A percentile compares a stretch with the other conserved stretches of the same genome.
phyloP scores from a whole-genome alignment of 92 coral and sea anemone genomes.

The Ricordea florida region DNA sequence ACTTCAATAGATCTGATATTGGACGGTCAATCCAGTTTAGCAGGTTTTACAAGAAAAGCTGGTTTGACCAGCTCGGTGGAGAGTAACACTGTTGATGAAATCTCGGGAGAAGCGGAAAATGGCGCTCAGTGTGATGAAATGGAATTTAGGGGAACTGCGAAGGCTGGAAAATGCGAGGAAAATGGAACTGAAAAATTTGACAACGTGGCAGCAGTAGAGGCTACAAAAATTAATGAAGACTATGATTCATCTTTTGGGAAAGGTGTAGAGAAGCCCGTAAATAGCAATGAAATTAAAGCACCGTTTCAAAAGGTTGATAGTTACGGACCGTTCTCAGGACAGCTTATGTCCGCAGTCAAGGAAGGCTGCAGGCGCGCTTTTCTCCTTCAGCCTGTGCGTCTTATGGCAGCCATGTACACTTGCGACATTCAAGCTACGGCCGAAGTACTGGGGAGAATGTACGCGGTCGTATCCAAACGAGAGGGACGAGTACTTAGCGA shows the following conservation, averaged over 20 bases:
- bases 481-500: conserved; percentile 96
- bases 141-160: too few relatives aligned
- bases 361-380: conserved; percentile 99
- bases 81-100: too few relatives aligned
- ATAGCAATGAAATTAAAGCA: neutral
- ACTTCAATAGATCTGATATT: conserved; percentile 15
- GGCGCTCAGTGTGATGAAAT: too few relatives aligned
- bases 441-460: conserved; percentile 96
- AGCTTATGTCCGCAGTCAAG: conserved; percentile 95
- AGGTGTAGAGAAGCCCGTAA: neutral
- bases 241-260: neutral
- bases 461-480: conserved; percentile 91
- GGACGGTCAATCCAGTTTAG: neutral
- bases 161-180: neutral
- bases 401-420: conserved; percentile 99
- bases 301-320: conserved; percentile 10
- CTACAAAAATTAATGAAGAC: neutral
- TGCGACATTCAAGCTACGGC: conserved; percentile 98
- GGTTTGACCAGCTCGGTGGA: neutral
- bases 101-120: too few relatives aligned
- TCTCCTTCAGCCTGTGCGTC: conserved; percentile 89
- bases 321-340: conserved; percentile 92
- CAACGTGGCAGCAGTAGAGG: neutral
- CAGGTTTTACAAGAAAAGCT: neutral
- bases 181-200: neutral